Evolutionary conservation across 2,797 vertebrate genomes (phyloP), one percentile per base, ranked within the genome.

Genomic region (Xiphorhynchus erythropygius): DNA sequence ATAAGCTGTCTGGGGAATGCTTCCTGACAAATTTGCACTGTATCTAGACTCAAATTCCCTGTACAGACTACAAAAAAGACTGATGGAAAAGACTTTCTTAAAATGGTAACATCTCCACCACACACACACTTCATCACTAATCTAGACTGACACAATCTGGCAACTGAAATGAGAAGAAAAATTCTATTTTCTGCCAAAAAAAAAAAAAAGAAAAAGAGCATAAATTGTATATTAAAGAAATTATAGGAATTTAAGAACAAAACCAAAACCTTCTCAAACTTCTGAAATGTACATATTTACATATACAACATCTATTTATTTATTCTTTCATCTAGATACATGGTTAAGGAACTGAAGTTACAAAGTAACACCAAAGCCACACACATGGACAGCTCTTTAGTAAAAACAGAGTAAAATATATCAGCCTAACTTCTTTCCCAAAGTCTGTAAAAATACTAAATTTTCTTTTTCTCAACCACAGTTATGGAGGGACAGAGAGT

Each of bases 1-100:
- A 39, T 79, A 90, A 94, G 62, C 67, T 96, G 74, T 86, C 74
- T 56, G 78, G 82, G 55, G 96, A 93, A 78, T 69, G 55, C 73
- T 62, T 37, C 79, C 85, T 93, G 74, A 81, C 80, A 89, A 84
- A 82, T 74, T 37, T 19, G 8, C 81, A 60, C 32, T 63, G 10
- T 13, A 64, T 56, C 84, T 93, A 47, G 50, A 81, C 57, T 53
- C 73, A 71, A 49, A 65, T 37, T 84, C 68, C 42, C 71, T 77
- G 79, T 50, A 64, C 33, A 77, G 62, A 57, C 62, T 81, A n/a
- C 75, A 90, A 35, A 50, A 85, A 76, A 53, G 49, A 77, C 56
- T 47, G 53, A 52, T 5, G 23, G 52, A 68, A 70, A 85, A 42
- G 17, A 25, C 32, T 74, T 77, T 28, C 73, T 83, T 62, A 71